These are phyloP conservation scores for Siphonodentalium dalli DNA, from an alignment of 2,888 invertebrate genomes.

Conservation along the genomic window DNA sequence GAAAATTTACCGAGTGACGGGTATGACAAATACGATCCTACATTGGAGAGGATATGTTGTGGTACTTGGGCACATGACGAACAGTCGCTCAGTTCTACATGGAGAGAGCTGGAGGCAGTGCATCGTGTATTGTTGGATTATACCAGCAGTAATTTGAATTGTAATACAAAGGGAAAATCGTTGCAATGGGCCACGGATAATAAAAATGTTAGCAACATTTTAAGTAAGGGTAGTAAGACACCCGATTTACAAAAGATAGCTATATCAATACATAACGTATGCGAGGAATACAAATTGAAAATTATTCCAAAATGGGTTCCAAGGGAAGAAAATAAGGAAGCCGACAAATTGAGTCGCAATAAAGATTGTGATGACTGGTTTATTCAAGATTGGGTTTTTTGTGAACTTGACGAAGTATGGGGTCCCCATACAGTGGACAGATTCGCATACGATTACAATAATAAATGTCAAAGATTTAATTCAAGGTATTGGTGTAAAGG, in stretches of 20 bases:
- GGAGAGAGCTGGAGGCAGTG: no score
- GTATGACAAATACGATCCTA: no score
- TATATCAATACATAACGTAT: neutral
- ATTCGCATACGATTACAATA: slow-evolving; percentile 16
- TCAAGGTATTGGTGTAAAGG: slow-evolving; percentile 7
- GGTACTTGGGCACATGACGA: no score
- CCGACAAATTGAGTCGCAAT: slow-evolving; percentile 3
- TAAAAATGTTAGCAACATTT: no score
- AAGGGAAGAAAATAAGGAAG: neutral
- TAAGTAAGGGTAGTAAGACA: no score
- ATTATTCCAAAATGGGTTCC: slow-evolving; percentile 9
- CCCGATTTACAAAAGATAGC: slow-evolving; percentile 8
- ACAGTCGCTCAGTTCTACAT: no score
- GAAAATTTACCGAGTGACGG: no score
- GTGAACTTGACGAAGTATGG: neutral
- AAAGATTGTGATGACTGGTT: slow-evolving; percentile 10
- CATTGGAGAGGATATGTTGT: no score
- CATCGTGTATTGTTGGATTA: no score
- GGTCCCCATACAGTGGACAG: slow-evolving; percentile 6
- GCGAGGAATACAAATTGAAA: neutral
- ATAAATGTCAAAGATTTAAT: slow-evolving; percentile 7
- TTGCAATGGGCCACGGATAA: no score
- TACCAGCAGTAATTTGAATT: no score
- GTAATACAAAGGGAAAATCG: no score
- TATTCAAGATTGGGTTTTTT: neutral